These are phyloP conservation scores for Myxocyprinus asiaticus DNA, from an alignment of 2,113 vertebrate species.

Conservation along the genomic window DNA sequence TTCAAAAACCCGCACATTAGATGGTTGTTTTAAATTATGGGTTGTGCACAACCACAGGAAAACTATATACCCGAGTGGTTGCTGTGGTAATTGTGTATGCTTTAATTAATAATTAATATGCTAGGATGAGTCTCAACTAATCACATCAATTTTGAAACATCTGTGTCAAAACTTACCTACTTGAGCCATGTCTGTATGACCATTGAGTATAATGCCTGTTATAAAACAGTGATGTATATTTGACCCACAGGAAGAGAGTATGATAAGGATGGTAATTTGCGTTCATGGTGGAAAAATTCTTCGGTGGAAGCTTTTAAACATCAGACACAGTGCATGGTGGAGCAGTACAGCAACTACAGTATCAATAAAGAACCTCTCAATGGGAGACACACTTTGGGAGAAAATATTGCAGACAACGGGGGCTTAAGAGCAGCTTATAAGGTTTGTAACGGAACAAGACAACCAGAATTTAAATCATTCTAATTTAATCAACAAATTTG, in stretches of 20 bases:
- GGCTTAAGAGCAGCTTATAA: constrained; percentile 94
- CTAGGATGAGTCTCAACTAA: not conserved
- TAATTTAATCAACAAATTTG: not conserved
- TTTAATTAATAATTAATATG: not conserved
- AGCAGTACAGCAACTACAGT: constrained; percentile 91
- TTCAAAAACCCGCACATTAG: too few relatives aligned
- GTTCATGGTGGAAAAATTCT: constrained; percentile 95
- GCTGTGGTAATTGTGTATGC: not conserved
- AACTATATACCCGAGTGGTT: not conserved
- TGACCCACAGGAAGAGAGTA: constrained; percentile 86
- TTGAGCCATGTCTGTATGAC: too few relatives aligned
- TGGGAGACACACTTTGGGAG: constrained; percentile 91
- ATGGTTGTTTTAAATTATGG: too few relatives aligned
- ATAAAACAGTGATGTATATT: not conserved
- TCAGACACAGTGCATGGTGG: constrained; percentile 92
- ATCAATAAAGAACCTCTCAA: constrained; percentile 88
- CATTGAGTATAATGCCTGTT: not conserved
- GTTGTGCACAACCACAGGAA: too few relatives aligned
- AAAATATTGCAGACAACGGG: constrained; percentile 97
- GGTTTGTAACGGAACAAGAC: constrained; percentile 65
- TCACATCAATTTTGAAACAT: not conserved
- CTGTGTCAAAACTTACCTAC: too few relatives aligned
- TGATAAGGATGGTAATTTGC: constrained; percentile 93
- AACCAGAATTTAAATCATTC: not conserved
- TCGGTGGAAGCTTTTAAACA: constrained; percentile 93